A percentile compares a stretch with the other conserved stretches of the same genome.
Evolutionary conservation across 2,113 vertebrate species (phyloP).

Genomic region (Dascyllus trimaculatus): DNA sequence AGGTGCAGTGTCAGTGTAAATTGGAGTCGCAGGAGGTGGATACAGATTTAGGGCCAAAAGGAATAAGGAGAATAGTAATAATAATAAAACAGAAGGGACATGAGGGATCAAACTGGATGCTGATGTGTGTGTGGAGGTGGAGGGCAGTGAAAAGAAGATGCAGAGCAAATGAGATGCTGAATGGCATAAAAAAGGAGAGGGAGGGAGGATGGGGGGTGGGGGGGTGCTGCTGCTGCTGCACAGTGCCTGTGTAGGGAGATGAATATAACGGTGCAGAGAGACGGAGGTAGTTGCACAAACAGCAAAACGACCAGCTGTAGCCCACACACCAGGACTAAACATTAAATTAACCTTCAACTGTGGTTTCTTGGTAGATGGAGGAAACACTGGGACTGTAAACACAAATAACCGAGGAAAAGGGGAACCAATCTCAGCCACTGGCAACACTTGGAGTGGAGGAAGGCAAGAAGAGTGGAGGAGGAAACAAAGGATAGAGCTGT

Average conservation of each 20-base stretch:
- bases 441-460: slow-evolving; percentile 23
- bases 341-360: slow-evolving; percentile 1
- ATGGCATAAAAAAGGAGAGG: slow-evolving; percentile 35
- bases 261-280: slow-evolving; percentile 68
- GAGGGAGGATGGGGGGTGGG: slow-evolving; percentile 5
- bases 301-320: slow-evolving; percentile 58
- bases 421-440: slow-evolving; percentile 16
- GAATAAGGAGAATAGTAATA: slow-evolving; percentile 1
- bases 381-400: slow-evolving; percentile 26
- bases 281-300: slow-evolving; percentile 52
- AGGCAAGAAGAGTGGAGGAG: slow-evolving; percentile 25
- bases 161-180: slow-evolving; percentile 56
- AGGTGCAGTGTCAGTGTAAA: slow-evolving; percentile 51
- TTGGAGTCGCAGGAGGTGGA: slow-evolving; percentile 23
- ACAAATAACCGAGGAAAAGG: slow-evolving; percentile 22
- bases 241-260: slow-evolving; percentile 58
- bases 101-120: slow-evolving; percentile 27
- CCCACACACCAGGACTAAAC: slow-evolving; percentile 36
- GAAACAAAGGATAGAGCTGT: slow-evolving; percentile 58
- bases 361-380: slow-evolving; percentile 30
- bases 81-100: neutral
- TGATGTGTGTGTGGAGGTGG: slow-evolving; percentile 9
- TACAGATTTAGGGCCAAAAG: slow-evolving; percentile 50
- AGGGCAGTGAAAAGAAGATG: slow-evolving; percentile 18
- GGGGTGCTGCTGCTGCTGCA: slow-evolving; percentile 51